These are phyloP conservation scores for Caradrina kadenii DNA, from an alignment of 2,888 invertebrate genomes.

Conservation along the genomic window DNA sequence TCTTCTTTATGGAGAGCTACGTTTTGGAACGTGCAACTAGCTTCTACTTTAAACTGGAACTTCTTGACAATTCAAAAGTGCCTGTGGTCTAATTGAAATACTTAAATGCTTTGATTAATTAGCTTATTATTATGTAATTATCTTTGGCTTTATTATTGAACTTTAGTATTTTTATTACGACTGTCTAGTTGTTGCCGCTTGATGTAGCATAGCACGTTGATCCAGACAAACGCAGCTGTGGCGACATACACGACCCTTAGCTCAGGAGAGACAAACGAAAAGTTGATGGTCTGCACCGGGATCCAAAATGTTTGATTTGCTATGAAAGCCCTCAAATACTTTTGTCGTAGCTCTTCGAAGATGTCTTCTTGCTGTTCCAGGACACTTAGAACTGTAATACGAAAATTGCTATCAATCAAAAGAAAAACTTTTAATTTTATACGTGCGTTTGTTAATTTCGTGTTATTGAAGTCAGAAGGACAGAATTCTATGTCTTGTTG, in stretches of 20 bases:
- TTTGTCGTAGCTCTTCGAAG: slow-evolving; percentile 93
- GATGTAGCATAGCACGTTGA: slow-evolving; percentile 95
- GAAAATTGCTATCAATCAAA: slow-evolving; percentile 9
- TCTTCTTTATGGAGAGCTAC: too few species aligned
- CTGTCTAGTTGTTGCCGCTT: slow-evolving; percentile 90
- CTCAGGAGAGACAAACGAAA: slow-evolving; percentile 93
- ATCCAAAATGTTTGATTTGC: slow-evolving; percentile 96
- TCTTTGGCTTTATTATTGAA: neutral
- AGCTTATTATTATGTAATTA: too few species aligned
- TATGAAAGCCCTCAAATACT: slow-evolving; percentile 93
- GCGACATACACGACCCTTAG: slow-evolving; percentile 95
- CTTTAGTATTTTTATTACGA: neutral
- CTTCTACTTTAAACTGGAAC: too few species aligned
- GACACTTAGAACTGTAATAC: slow-evolving; percentile 92
- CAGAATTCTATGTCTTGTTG: too few species aligned
- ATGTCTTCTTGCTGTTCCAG: slow-evolving; percentile 93
- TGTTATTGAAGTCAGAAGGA: too few species aligned
- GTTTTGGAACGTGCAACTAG: too few species aligned
- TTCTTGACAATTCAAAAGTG: too few species aligned
- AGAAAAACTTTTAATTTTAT: too few species aligned
- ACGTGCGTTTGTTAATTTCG: too few species aligned
- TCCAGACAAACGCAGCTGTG: slow-evolving; percentile 94
- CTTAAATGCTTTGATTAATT: too few species aligned
- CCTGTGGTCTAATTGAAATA: too few species aligned
- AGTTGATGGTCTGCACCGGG: slow-evolving; percentile 95